Evolutionary conservation across 2,797 vertebrate genomes (phyloP), one percentile per base, ranked within the genome.

Genomic region (Gobionotothen gibberifrons): DNA sequence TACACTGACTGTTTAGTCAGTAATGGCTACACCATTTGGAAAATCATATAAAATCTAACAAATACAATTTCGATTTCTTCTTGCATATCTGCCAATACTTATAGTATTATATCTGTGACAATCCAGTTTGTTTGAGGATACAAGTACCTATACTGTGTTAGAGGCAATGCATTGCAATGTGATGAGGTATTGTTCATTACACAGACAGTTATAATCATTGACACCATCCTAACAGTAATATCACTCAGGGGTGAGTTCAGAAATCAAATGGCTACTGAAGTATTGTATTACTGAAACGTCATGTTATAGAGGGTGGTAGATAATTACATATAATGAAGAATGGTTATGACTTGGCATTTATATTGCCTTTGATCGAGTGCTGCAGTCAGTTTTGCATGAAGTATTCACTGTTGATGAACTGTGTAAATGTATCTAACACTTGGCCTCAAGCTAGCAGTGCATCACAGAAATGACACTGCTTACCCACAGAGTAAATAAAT

Each of bases 401-500:
- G 47, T 19, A 17, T 16, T 49, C 56, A 44, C 57, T 59, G 65
- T 40, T 40, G 5, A 29, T 69, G 26, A 54, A 46, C 32, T n/a
- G 32, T 36, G 29, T 40, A 22, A 74, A 64, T 52, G 49, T 65
- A 51, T 71, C 39, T 40, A 66, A 76, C 36, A 61, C 56, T 67
- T 64, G 66, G 39, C 61, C n/a, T 48, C 21, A n/a, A 40, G 43
- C 59, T 69, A 69, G 61, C 39, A 66, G 46, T 64, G 57, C 66
- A 68, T 55, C 42, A 17, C 10, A 62, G 55, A 42, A 42, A 60
- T 46, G 52, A 21, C 14, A 52, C 43, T 51, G 65, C 63, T 10
- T 51, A 22, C 46, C 44, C 21, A 1, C 2, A 58, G 55, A 49
- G 36, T 85, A 82, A 87, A 90, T 79, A 88, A 88, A 78, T 83